Base-by-base conservation (phyloP, 2,797 vertebrate species). In the Enteromius unitaeniatus region DNA sequence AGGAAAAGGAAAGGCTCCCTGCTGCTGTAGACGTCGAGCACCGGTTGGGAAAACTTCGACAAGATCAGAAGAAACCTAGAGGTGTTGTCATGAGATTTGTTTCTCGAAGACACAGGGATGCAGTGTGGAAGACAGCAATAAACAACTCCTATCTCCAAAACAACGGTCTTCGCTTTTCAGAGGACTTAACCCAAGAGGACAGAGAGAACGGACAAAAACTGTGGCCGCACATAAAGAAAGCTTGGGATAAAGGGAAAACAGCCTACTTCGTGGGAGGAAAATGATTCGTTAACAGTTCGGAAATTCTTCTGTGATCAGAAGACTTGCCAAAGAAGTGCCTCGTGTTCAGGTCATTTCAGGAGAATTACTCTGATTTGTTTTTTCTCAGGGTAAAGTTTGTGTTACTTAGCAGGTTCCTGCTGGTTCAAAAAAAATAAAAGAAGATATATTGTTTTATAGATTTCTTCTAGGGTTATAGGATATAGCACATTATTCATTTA, bases 201-300 rank as follows among this genome's bases (percentile, higher is more conserved):
- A 42, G 67, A 69, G 67, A 69, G 37, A 69, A 42, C 64, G 40
- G 65, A 40, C 65, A 68, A 40, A 68, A 68, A 68, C 19, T 68
- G 65, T 68, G 34, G 34, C 65, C 65, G 19, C 65, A 68, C 65
- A 68, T 68, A 68, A 68, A 68, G 34, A 68, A 69, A 69, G 67
- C 37, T 69, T 3, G 37, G 34, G 28, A 28, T 28, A 2, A 28
- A 28, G 28, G 28, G 28, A 28, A 28, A 28, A 28, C 28, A 2
- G 28, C 28, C 28, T 28, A 28, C 28, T 28, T 28, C 28, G 28
- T 28, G 28, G 28, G 28, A 28, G 28, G 28, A 2, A 28, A 28
- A 28, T 1, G 28, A 28, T 28, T 28, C 2, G 28, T 28, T 28
- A 28, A 28, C 1, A 28, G 28, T n/a, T n/a, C n/a, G 28, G 28